A percentile compares a stretch with the other conserved stretches of the same genome.
Conservation (phyloP, 2,888 invertebrate species). For the Cyclophora punctaria region DNA sequence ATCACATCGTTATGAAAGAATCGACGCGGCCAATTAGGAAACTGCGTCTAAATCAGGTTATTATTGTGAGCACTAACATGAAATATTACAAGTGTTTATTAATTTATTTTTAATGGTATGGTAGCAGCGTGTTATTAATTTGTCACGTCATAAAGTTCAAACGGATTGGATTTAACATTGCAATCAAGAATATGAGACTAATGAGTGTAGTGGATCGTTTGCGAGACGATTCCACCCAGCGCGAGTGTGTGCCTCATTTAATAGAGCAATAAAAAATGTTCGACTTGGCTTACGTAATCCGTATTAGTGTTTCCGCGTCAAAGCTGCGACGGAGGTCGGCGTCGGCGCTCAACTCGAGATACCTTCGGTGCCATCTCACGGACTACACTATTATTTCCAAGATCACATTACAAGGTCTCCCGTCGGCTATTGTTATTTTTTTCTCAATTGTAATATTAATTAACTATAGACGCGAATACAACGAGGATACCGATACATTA, state of each 20-base stretch:
- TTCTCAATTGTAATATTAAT: slow-evolving; percentile 9
- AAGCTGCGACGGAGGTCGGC: slow-evolving; percentile 56
- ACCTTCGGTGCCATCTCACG: slow-evolving; percentile 22
- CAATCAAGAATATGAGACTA: slow-evolving; percentile 53
- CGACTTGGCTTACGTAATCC: slow-evolving; percentile 71
- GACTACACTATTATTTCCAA: slow-evolving; percentile 19
- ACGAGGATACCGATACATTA: no score
- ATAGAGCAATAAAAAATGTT: slow-evolving; percentile 73
- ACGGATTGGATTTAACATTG: slow-evolving; percentile 38
- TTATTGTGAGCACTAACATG: no score
- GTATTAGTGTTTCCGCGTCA: slow-evolving; percentile 67
- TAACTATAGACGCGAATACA: no score
- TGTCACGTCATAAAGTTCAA: slow-evolving; percentile 23
- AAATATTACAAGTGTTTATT: background rate
- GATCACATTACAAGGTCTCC: slow-evolving; percentile 15
- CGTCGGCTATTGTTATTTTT: no score
- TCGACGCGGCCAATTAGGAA: no score
- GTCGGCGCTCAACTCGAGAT: slow-evolving; percentile 23
- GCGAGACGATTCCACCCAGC: slow-evolving; percentile 60
- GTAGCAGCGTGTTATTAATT: slow-evolving; percentile 13
- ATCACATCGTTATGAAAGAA: no score
- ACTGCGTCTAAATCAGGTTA: no score
- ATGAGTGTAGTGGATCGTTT: slow-evolving; percentile 51
- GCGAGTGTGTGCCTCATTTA: slow-evolving; percentile 68
- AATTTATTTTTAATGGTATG: slow-evolving; percentile 9